Evolutionary conservation across 1,140 invertebrate genomes (phyloP).

Genomic region (Formica exsecta): DNA sequence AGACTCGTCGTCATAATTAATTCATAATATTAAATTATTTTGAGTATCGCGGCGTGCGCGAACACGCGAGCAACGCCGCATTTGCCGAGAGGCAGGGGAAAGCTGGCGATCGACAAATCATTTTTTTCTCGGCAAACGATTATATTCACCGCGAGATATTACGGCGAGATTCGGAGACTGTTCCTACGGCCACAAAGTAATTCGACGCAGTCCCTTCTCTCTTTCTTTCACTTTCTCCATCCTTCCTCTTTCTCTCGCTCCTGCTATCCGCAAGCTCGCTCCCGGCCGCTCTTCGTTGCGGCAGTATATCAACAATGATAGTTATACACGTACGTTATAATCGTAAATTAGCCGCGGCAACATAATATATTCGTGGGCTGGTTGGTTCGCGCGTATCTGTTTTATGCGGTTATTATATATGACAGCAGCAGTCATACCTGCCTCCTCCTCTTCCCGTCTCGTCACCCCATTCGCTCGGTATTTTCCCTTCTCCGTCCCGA

Average conservation of each 20-base stretch:
- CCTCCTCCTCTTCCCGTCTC: neutral
- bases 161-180: constrained; percentile 53
- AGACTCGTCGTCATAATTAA: constrained; percentile 22
- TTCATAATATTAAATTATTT: constrained; percentile 11
- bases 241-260: constrained; percentile 32
- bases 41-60: neutral
- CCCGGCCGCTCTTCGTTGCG: constrained; percentile 73
- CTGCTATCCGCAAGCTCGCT: constrained; percentile 66
- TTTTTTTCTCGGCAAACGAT: constrained; percentile 24
- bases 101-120: neutral
- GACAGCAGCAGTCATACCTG: constrained; percentile 86
- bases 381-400: constrained; percentile 86
- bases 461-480: constrained; percentile 8
- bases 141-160: constrained; percentile 47
- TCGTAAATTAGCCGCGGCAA: constrained; percentile 87
- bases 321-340: constrained; percentile 87
- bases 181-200: constrained; percentile 59
- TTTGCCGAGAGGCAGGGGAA: neutral
- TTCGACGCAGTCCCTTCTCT: constrained; percentile 57
- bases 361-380: constrained; percentile 87
- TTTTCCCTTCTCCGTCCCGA: constrained; percentile 1
- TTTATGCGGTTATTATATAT: constrained; percentile 88
- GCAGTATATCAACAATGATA: constrained; percentile 87
- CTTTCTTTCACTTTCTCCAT: neutral
- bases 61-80: neutral